Evolutionary conservation across 1,140 invertebrate species (phyloP).

Genomic region (Ceratitis capitata): DNA sequence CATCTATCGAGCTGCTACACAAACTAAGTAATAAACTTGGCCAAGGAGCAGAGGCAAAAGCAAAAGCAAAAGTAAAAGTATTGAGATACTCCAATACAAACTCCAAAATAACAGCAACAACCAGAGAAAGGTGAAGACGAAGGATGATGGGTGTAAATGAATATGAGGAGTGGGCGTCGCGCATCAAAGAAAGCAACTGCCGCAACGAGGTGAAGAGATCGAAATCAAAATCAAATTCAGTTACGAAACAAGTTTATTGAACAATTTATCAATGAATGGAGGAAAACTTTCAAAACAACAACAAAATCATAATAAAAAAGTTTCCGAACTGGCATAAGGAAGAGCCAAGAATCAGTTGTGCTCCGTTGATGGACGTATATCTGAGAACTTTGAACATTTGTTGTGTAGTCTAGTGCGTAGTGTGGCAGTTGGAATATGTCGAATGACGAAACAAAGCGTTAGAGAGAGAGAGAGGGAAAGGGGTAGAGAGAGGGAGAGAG

Average conservation of each 20-base stretch:
- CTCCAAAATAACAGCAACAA: no score
- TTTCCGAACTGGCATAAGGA: not conserved
- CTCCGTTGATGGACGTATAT: not conserved
- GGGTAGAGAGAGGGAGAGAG: no score
- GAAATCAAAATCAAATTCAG: constrained; percentile 40
- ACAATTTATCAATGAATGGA: constrained; percentile 39
- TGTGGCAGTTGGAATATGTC: not conserved
- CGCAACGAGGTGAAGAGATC: not conserved
- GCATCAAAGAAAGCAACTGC: not conserved
- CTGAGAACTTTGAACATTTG: not conserved
- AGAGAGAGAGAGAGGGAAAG: not conserved
- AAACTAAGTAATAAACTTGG: constrained; percentile 35
- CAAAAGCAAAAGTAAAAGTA: constrained; percentile 29
- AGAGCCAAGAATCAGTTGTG: no score
- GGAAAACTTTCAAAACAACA: constrained; percentile 35
- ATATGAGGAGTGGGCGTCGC: not conserved
- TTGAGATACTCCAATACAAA: not conserved
- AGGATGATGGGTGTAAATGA: not conserved
- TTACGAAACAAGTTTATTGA: constrained; percentile 40
- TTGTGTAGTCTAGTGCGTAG: not conserved
- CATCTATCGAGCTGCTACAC: not conserved
- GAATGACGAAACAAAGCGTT: not conserved
- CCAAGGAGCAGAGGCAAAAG: no score
- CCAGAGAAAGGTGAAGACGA: not conserved
- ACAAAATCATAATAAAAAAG: no score